Conservation (phyloP, 2,797 vertebrate genomes). For the Taeniopygia guttata region DNA sequence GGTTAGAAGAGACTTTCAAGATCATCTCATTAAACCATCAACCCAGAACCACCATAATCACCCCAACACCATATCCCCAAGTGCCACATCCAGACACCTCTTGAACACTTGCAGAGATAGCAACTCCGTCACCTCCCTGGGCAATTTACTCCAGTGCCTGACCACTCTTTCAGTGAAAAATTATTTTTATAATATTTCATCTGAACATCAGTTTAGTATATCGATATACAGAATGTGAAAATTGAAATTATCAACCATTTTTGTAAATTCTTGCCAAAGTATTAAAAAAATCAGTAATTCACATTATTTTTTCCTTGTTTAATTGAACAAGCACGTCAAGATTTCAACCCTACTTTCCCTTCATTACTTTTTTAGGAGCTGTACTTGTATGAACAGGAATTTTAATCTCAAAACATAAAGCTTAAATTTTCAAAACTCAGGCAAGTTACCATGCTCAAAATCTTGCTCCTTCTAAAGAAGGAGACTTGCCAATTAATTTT, state of each 20-base stretch:
- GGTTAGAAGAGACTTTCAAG: not conserved
- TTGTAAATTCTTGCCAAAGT: not conserved
- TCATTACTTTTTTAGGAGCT: not conserved
- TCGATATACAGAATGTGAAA: not conserved
- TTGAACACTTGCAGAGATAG: not conserved
- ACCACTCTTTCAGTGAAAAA: not conserved
- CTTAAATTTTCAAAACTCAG: not conserved
- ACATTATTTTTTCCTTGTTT: not conserved
- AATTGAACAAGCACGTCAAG: not conserved
- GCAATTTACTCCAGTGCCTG: not conserved
- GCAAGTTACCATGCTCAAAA: not conserved
- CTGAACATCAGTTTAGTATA: not conserved
- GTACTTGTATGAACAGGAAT: not conserved
- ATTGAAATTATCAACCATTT: not conserved
- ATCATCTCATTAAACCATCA: not conserved
- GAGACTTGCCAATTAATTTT: not conserved
- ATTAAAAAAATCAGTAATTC: not conserved
- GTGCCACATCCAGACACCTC: not conserved
- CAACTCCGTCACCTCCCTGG: not conserved
- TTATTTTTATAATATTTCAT: not conserved
- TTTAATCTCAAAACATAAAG: not conserved
- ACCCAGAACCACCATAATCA: not conserved
- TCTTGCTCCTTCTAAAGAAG: not conserved
- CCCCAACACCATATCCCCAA: too few species aligned
- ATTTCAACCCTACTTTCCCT: not conserved